Base-by-base conservation (phyloP, 2,888 invertebrate genomes). In the Caenorhabditis auriculariae region DNA sequence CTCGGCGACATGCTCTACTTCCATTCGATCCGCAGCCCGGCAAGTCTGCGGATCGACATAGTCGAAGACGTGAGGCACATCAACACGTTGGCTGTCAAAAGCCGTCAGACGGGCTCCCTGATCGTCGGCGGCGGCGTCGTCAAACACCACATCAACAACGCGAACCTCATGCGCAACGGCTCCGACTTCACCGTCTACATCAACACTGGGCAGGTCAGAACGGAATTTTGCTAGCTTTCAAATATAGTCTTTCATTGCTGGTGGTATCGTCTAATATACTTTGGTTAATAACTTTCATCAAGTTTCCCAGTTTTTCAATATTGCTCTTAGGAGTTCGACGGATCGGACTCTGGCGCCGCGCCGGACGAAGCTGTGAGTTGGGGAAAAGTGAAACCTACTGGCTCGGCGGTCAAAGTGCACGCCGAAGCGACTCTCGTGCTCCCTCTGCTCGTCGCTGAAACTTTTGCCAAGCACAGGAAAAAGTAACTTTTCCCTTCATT, bases 121-220 rank as follows among this genome's bases (percentile, higher is more conserved):
- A 93, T 99, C 61, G 59, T 80, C 37, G 80, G 80, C 24, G 80
- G 79, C 45, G 80, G 70, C 19, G 61, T 98, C 0, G 87, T 96
- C n/a, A 99, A 99, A 84, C 98, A 99, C 84, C 98, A 99, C 82
- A 94, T 96, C 74, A 94, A 93, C 84, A 99, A 99, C 86, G 95
- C 98, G 1, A 99, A 99, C 86, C 86, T 98, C 54, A 98, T 98
- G 98, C 87, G 96, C 72, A 96, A 98, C 83, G 98, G 98, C 17
- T 93, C 95, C 0, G 93, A 98, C 83, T 96, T 86, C 84, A 87
- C 93, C 0, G 93, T 99, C 0, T 98, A 90, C 83, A 85, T 99
- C 12, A 98, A 99, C 83, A 96, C 98, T 6, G 81, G 79, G 32
- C 78, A 78, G 68, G 76, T 62, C n/a, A n/a, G n/a, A n/a, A n/a